Evolutionary conservation across 2,888 invertebrate genomes (phyloP), one percentile per base, ranked within the genome.

Genomic region (Aelia acuminata): DNA sequence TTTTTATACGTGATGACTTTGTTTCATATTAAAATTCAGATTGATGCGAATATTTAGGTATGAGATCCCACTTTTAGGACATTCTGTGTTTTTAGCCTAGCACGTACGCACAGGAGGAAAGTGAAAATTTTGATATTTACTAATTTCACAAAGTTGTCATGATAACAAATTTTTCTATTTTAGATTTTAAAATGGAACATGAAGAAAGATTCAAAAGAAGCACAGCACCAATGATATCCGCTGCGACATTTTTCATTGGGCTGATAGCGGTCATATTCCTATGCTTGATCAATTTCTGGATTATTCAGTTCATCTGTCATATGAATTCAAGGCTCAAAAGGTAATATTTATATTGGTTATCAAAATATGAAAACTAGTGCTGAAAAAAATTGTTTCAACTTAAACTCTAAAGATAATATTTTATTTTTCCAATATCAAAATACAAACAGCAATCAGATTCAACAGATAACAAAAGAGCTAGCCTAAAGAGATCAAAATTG

Each of bases 171-270:
- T 3, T 35, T 18, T 70, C 5, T 57, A 70, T 35, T 70, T 70
- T 10, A 70, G 63, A 70, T 70, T 70, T n/a, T n/a, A 80, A 80
- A 80, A 47, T 5, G n/a, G 80, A 80, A 80, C 43, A 80, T 47
- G n/a, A 80, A 43, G 80, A 80, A 4, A 80, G 80, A 43, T 80
- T 80, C n/a, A 80, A 80, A 80, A 80, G 80, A 47, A 47, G 20
- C n/a, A n/a, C 43, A n/a, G 80, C n/a, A 47, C 11, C n/a, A 13
- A 20, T 47, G 43, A 70, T 35, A 35, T 15, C 80, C n/a, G 3
- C 43, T n/a, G 43, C 3, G 43, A 80, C 43, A 47, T n/a, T 80
- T 43, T 80, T 80, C 3, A 80, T 80, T 13, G 80, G 43, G n/a
- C 47, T 80, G n/a, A 47, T 80, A 80, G 3, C n/a, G 13, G 15